Evolutionary conservation across 2,888 invertebrate species (phyloP).

Genomic region (Abrostola tripartita): DNA sequence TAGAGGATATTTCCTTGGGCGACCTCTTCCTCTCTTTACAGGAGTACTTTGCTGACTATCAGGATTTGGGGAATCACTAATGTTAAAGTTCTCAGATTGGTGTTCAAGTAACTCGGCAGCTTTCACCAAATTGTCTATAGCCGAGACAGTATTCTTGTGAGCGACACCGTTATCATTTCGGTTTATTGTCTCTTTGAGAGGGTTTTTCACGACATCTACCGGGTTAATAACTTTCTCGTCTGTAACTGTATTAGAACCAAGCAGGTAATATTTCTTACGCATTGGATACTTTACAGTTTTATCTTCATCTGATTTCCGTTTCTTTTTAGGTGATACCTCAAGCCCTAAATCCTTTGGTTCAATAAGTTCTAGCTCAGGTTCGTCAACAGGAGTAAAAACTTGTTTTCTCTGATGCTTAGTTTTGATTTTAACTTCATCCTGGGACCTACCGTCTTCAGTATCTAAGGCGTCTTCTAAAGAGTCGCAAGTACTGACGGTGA

Average conservation of each 20-base stretch:
- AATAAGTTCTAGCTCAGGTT: constrained; percentile 82
- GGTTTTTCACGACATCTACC: constrained; percentile 56
- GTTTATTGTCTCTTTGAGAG: constrained; percentile 61
- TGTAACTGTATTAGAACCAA: constrained; percentile 59
- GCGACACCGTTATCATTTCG: constrained; percentile 60
- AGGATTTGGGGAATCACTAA: constrained; percentile 52
- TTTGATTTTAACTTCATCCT: constrained; percentile 75
- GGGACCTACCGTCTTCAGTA: constrained; percentile 66
- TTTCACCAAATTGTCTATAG: constrained; percentile 83
- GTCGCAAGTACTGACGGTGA: constrained; percentile 66
- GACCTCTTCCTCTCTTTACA: constrained; percentile 81
- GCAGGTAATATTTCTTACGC: constrained; percentile 81
- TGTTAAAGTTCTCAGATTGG: constrained; percentile 71
- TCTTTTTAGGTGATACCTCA: constrained; percentile 79
- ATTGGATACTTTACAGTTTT: constrained; percentile 69
- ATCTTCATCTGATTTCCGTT: constrained; percentile 75
- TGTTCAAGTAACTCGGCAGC: constrained; percentile 83
- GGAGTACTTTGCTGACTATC: constrained; percentile 71
- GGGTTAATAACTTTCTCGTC: constrained; percentile 61
- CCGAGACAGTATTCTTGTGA: constrained; percentile 74
- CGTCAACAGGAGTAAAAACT: constrained; percentile 82
- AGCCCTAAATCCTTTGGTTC: constrained; percentile 78
- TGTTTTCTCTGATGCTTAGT: constrained; percentile 85
- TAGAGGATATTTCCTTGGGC: constrained; percentile 82
- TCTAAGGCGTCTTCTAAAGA: constrained; percentile 75